Conservation (phyloP, 2,113 vertebrate genomes). For the Plestiodon gilberti region DNA sequence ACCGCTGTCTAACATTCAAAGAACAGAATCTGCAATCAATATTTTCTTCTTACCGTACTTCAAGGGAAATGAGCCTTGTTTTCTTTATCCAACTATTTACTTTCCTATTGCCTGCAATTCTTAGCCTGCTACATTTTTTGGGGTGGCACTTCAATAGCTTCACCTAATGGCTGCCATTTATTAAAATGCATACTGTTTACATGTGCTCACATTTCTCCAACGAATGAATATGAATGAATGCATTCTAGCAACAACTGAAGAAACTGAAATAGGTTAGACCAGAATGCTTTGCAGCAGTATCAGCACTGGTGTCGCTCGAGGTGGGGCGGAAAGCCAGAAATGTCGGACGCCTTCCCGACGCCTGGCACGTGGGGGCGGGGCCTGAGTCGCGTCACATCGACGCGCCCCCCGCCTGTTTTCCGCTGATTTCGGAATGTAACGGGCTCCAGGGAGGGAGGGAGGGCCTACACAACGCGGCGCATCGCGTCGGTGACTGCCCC, state of each 20-base stretch:
- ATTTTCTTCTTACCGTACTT: not conserved
- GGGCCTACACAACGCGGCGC: too few species aligned
- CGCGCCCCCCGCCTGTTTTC: too few species aligned
- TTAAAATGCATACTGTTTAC: not conserved
- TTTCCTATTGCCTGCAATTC: not conserved
- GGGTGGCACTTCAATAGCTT: not conserved
- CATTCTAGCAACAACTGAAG: not conserved
- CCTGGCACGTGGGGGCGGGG: too few species aligned
- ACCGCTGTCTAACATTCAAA: not conserved
- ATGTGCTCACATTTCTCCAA: not conserved
- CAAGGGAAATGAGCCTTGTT: accelerated
- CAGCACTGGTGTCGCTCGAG: too few species aligned
- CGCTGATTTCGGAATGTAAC: too few species aligned
- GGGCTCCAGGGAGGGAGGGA: too few species aligned
- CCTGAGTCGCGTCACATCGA: too few species aligned
- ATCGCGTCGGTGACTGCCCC: too few species aligned
- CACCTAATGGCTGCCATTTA: not conserved
- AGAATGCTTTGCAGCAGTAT: not conserved
- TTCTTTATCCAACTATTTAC: slow-evolving; percentile 43
- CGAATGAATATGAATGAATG: not conserved
- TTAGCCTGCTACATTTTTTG: slow-evolving; percentile 30
- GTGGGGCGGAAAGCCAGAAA: too few species aligned
- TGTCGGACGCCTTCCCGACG: too few species aligned
- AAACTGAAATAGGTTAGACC: not conserved
- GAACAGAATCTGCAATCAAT: not conserved